Evolutionary conservation across 2,888 invertebrate species (phyloP).

Genomic region (Dicyrtomina minuta): DNA sequence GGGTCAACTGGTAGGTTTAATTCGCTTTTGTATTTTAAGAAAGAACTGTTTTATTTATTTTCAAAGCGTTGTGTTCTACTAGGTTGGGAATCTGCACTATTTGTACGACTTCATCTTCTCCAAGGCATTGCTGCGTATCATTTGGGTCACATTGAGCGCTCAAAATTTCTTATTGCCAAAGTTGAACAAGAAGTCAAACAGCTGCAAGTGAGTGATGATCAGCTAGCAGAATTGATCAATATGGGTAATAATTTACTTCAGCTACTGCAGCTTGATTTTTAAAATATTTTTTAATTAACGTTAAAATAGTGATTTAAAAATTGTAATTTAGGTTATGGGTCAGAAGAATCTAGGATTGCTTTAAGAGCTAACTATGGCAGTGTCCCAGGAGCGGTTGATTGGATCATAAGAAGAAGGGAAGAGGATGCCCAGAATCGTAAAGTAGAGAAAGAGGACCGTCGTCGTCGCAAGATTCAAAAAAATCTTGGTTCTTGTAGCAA

Average conservation of each 20-base stretch:
- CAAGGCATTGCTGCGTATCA: slow-evolving; percentile 79
- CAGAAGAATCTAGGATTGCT: slow-evolving; percentile 69
- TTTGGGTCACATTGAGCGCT: slow-evolving; percentile 68
- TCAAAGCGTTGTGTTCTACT: slow-evolving; percentile 36
- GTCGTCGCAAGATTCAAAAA: slow-evolving; percentile 50
- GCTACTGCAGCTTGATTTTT: too few relatives aligned
- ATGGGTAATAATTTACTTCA: too few relatives aligned
- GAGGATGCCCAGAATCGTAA: slow-evolving; percentile 60
- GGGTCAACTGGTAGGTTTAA: slow-evolving; percentile 62
- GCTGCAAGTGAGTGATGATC: slow-evolving; percentile 65
- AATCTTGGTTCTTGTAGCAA: slow-evolving; percentile 43
- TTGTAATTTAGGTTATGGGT: slow-evolving; percentile 66
- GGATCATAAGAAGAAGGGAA: slow-evolving; percentile 64
- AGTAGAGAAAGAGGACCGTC: slow-evolving; percentile 57
- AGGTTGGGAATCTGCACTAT: slow-evolving; percentile 71
- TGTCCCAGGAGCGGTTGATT: slow-evolving; percentile 66
- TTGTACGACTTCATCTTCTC: slow-evolving; percentile 75
- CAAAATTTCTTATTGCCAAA: slow-evolving; percentile 63
- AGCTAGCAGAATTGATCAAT: slow-evolving; percentile 61
- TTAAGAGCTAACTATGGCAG: slow-evolving; percentile 65
- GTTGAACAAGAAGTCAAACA: slow-evolving; percentile 67
- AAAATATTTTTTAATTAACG: background rate
- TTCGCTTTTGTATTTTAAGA: background rate
- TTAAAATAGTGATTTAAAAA: background rate
- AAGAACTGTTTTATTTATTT: background rate